These are phyloP conservation scores for Coenobita brevimanus DNA, from an alignment of 1,140 invertebrate genomes.

Conservation along the genomic window DNA sequence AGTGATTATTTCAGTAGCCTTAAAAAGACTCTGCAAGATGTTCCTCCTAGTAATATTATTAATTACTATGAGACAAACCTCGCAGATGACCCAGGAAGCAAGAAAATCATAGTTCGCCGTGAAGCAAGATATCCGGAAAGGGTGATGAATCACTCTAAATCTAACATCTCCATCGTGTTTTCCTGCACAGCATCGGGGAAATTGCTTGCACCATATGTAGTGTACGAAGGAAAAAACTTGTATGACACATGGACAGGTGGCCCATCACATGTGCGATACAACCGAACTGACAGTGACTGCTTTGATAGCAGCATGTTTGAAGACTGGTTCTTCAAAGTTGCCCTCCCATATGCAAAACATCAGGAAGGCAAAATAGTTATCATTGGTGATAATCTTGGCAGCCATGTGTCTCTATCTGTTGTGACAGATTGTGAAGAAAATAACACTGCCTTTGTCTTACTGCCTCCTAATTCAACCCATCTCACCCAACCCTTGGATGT, in stretches of 20 bases:
- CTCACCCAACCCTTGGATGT: slow-evolving; percentile 3
- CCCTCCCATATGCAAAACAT: not conserved
- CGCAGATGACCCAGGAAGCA: too few relatives aligned
- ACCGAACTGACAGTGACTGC: not conserved
- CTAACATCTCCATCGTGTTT: too few relatives aligned
- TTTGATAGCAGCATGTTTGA: slow-evolving; percentile 10
- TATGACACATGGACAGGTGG: too few relatives aligned
- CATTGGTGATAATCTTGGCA: not conserved
- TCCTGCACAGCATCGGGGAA: too few relatives aligned
- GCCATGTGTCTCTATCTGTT: too few relatives aligned
- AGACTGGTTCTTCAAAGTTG: not conserved
- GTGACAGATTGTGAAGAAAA: not conserved
- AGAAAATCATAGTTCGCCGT: too few relatives aligned
- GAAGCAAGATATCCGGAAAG: too few relatives aligned
- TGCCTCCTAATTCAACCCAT: not conserved
- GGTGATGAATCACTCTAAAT: too few relatives aligned
- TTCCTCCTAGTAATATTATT: too few relatives aligned
- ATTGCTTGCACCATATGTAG: too few relatives aligned
- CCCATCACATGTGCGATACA: not conserved
- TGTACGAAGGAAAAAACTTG: too few relatives aligned
- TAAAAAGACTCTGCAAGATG: not conserved
- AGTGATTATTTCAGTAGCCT: not conserved
- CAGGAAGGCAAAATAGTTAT: not conserved
- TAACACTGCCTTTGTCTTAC: not conserved
- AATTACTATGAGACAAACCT: too few relatives aligned